Evolutionary conservation across 2,888 invertebrate genomes (phyloP).

Genomic region (Phyllotreta striolata): DNA sequence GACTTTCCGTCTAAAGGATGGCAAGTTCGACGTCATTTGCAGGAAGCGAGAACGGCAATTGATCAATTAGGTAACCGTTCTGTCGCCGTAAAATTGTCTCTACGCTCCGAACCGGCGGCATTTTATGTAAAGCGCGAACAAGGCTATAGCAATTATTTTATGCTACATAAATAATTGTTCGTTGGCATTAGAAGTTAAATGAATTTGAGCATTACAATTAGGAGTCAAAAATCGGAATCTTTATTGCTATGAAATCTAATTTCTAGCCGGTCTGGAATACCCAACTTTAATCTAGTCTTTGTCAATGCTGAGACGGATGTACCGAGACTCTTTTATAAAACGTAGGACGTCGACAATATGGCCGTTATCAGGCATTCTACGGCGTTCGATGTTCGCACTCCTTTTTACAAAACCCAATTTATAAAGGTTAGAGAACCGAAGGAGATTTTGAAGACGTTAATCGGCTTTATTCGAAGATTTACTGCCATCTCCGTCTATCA

Average conservation of each 20-base stretch:
- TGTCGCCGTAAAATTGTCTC: constrained; percentile 2
- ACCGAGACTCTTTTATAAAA: constrained; percentile 18
- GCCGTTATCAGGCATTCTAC: constrained; percentile 26
- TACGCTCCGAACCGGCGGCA: not conserved
- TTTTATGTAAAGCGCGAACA: too few species aligned
- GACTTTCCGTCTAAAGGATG: constrained; percentile 3
- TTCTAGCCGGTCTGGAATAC: constrained; percentile 6
- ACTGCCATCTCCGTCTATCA: constrained; percentile 27
- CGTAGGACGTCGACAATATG: constrained; percentile 23
- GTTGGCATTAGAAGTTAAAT: too few species aligned
- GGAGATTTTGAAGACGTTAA: constrained; percentile 36
- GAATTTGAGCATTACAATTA: too few species aligned
- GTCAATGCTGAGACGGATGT: constrained; percentile 18
- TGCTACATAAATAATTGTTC: too few species aligned
- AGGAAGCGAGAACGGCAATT: constrained; percentile 11
- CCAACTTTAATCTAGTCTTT: constrained; percentile 22
- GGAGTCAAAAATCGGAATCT: too few species aligned
- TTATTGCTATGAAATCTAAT: not conserved
- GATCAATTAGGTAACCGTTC: constrained; percentile 15
- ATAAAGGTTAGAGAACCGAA: constrained; percentile 33
- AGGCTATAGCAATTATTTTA: too few species aligned
- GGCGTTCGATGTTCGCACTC: constrained; percentile 14
- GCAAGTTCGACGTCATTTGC: constrained; percentile 8
- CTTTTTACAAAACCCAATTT: constrained; percentile 32
- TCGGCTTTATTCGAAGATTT: constrained; percentile 37